Base-by-base conservation (phyloP, 1,140 invertebrate genomes). In the Amyelois transitella region DNA sequence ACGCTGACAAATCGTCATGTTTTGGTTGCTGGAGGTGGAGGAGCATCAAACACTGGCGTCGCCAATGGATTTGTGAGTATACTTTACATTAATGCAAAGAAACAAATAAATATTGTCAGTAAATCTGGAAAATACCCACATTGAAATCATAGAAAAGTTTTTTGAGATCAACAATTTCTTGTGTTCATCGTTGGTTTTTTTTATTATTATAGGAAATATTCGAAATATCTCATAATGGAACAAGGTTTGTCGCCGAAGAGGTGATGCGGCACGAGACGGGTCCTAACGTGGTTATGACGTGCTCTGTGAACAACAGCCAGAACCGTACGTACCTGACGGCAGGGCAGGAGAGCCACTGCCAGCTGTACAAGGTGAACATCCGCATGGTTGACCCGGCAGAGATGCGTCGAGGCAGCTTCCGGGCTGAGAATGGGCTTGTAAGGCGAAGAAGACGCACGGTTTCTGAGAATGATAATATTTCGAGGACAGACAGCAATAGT, bases 21-120 rank as follows among this genome's bases (percentile, higher is more conserved):
- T 70, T 87, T 99, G 45, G 96, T 99, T 22, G 97, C 95, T 61
- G 98, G 98, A 43, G 98, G 98, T 48, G 98, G 98, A 53, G 98
- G 98, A 48, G 94, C 95, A 14, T 94, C 96, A 17, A 98, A 97
- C 88, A 99, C 97, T 43, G 98, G 98, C 18, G 94, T 99, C 56
- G 93, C 94, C 14, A 99, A 99, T 92, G 96, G 96, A 86, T 97
- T 99, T 90, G 97, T 96, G 89, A 92, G 94, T 91, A 58, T 72
- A 21, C 54, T 49, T 18, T 43, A 32, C 47, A 10, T 8, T 25
- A 54, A 21, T 59, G 38, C 43, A 45, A 32, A 32, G 60, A 70
- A 72, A 66, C 61, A 69, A 21, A 52, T 43, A 20, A 43, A 17
- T n/a, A 78, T 51, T 57, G 66, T 51, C 62, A 71, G 32, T 14